These are phyloP conservation scores for Platorchestia sp. DNA, from an alignment of 1,140 invertebrate genomes.

Conservation along the genomic window DNA sequence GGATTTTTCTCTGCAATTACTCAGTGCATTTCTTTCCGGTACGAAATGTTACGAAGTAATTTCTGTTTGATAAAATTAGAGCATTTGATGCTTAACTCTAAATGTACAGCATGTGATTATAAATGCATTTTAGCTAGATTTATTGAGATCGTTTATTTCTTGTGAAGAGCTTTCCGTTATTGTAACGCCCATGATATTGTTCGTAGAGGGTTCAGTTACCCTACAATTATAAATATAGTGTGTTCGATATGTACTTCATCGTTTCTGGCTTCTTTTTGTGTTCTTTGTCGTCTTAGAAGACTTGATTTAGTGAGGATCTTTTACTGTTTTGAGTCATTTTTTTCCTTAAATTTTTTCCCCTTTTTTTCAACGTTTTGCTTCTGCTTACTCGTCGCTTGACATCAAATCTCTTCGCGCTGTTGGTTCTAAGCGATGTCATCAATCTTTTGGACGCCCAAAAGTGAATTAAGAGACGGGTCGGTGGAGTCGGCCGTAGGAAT, in stretches of 20 bases:
- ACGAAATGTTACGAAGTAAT: neutral
- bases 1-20: neutral
- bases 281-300: neutral
- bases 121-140: neutral
- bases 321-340: neutral
- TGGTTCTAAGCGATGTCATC: neutral
- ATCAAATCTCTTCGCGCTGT: conserved; percentile 13
- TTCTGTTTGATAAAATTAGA: neutral
- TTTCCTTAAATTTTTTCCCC: neutral
- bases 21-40: neutral
- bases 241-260: neutral
- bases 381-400: neutral
- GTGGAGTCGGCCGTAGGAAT: conserved; percentile 3
- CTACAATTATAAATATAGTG: neutral
- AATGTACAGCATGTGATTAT: neutral
- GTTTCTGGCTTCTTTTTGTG: neutral
- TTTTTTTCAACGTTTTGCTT: neutral
- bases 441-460: conserved; percentile 15
- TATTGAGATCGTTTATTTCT: neutral
- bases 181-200: neutral
- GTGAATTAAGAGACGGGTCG: neutral
- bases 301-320: neutral
- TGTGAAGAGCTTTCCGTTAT: neutral
- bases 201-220: neutral
- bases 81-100: neutral